Percentiles rank a stretch among this genome's conserved stretches.
Evolutionary conservation across 92 coral and sea anemone genomes (phyloP).

Genomic region (Siderastrea siderea): DNA sequence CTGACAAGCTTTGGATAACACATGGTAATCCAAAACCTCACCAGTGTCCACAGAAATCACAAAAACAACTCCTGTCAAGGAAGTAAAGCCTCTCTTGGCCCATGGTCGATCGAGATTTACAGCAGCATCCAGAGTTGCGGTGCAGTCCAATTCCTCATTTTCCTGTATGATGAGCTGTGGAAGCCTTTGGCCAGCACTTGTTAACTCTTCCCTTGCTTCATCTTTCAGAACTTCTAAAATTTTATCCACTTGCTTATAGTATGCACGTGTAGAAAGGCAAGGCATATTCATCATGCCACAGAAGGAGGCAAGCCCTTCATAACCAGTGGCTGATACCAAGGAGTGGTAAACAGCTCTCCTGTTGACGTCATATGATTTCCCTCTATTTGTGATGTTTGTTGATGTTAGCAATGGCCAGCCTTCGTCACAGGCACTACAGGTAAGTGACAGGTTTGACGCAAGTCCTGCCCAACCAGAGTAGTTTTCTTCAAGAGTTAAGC

Average conservation of each 20-base stretch:
- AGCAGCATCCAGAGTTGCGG: conserved; percentile 19
- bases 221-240: conserved; percentile 32
- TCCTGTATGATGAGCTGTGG: conserved; percentile 12
- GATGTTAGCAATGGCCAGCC: not conserved
- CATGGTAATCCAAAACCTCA: no score
- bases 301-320: conserved; percentile 44
- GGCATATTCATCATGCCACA: conserved; percentile 62
- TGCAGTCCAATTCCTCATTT: conserved; percentile 4
- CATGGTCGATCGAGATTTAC: not conserved
- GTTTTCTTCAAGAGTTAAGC: no score
- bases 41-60: no score
- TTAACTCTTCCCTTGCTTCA: conserved; percentile 53
- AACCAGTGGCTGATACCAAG: conserved; percentile 40
- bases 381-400: not conserved
- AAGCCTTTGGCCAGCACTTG: conserved; percentile 32
- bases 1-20: no score
- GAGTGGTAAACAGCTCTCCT: conserved; percentile 53
- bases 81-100: no score
- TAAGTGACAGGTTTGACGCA: no score
- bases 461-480: no score
- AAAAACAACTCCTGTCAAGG: no score
- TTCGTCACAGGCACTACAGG: no score
- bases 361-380: conserved; percentile 39
- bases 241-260: conserved; percentile 36
- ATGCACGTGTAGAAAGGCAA: conserved; percentile 42